phyloP scores from a whole-genome alignment of 2,888 invertebrate species.

The Oeneis ivallda region DNA sequence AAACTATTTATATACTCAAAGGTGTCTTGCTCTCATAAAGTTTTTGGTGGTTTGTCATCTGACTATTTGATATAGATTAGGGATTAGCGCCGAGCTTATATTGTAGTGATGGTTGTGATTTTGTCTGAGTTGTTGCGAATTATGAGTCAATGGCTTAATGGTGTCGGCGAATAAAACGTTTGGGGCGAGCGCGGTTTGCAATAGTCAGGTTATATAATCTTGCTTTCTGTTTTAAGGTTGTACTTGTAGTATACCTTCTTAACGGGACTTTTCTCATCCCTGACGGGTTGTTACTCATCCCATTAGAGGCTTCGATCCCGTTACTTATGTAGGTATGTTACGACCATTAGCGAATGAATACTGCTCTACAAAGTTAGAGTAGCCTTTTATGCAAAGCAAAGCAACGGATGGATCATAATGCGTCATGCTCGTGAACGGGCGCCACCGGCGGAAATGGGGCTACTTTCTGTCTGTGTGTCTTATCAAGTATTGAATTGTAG shows the following conservation, averaged over 20 bases:
- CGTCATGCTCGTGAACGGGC: too few species aligned
- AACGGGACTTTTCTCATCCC: slow-evolving; percentile 10
- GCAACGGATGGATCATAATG: too few species aligned
- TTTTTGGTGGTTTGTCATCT: background rate
- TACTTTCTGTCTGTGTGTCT: too few species aligned
- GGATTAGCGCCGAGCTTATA: background rate
- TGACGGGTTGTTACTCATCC: background rate
- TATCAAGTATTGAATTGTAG: too few species aligned
- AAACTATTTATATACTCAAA: too few species aligned
- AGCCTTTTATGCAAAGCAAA: too few species aligned
- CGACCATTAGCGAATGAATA: background rate
- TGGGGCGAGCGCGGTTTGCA: too few species aligned
- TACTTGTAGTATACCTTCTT: background rate
- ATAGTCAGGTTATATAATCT: background rate
- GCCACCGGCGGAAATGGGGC: too few species aligned
- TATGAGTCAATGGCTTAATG: slow-evolving; percentile 9
- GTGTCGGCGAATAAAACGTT: slow-evolving; percentile 2
- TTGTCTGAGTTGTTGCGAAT: slow-evolving; percentile 11
- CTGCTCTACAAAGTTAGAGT: background rate
- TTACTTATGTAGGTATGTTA: background rate
- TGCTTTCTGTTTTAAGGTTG: background rate
- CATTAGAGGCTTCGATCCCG: slow-evolving; percentile 1
- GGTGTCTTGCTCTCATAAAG: background rate
- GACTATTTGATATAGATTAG: background rate
- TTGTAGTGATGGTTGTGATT: slow-evolving; percentile 1